phyloP scores from a whole-genome alignment of 2,797 vertebrate species.

The Lacerta bilineata region DNA sequence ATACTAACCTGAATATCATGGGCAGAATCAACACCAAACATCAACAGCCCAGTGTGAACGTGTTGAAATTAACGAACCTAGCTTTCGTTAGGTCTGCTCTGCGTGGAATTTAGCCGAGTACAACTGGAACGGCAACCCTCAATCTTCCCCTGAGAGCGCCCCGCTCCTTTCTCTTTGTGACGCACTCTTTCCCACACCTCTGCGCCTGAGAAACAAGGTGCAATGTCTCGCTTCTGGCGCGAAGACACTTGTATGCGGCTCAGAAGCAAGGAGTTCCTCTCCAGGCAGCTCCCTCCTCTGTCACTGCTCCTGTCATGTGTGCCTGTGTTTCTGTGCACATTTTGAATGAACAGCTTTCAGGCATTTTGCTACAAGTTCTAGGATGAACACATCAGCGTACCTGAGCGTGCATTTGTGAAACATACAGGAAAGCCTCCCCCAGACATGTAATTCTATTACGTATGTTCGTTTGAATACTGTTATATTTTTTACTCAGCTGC shows the following conservation, averaged over 20 bases:
- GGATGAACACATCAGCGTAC: neutral
- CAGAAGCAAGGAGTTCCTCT: conserved; percentile 73
- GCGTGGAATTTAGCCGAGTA: neutral
- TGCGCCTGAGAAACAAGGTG: conserved; percentile 81
- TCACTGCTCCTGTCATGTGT: neutral
- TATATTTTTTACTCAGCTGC: too few relatives aligned
- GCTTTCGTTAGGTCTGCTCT: too few relatives aligned
- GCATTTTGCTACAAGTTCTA: neutral
- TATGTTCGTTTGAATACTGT: too few relatives aligned
- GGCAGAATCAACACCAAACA: too few relatives aligned
- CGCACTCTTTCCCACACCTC: conserved; percentile 82
- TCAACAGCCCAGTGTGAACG: too few relatives aligned
- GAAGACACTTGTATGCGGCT: conserved; percentile 79
- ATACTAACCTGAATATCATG: too few relatives aligned
- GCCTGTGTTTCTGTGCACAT: too few relatives aligned
- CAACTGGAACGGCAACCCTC: conserved; percentile 76
- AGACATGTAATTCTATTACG: too few relatives aligned
- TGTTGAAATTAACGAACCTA: too few relatives aligned
- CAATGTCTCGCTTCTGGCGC: conserved; percentile 83
- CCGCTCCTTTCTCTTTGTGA: conserved; percentile 79
- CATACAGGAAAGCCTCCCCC: too few relatives aligned
- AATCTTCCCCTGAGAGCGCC: conserved; percentile 69
- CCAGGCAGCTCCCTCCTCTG: conserved; percentile 69
- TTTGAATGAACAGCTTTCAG: neutral
- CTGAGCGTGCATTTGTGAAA: neutral